A percentile compares a stretch with the other conserved stretches of the same genome.
Conservation (phyloP, 2,113 vertebrate genomes). For the Centropristis striata region DNA sequence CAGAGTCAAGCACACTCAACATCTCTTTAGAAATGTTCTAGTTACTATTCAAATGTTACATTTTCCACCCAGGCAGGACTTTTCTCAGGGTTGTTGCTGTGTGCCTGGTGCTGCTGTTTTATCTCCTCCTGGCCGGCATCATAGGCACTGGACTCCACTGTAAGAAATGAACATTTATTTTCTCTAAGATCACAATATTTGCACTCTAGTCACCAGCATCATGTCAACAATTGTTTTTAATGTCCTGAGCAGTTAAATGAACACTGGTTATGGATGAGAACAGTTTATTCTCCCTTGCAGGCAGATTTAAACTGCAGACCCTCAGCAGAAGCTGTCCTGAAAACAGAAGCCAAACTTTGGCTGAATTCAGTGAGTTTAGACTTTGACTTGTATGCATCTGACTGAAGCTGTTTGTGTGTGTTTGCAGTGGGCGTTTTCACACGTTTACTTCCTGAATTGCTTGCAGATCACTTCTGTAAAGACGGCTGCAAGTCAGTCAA, state of each 20-base stretch:
- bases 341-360: not conserved
- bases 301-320: no score
- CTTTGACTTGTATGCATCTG: no score
- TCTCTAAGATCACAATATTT: not conserved
- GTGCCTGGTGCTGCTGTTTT: not conserved
- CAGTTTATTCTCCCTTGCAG: not conserved
- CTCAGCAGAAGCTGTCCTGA: not conserved
- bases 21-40: no score
- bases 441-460: not conserved
- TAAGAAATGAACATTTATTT: not conserved
- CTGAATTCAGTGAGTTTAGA: conserved; percentile 4
- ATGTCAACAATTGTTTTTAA: not conserved
- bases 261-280: not conserved
- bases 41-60: not conserved
- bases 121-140: not conserved
- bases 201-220: not conserved
- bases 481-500: not conserved
- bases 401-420: no score
- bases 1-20: no score
- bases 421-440: not conserved
- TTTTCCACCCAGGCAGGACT: not conserved
- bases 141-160: not conserved
- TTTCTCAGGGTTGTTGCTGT: not conserved
- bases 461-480: not conserved
- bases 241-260: not conserved